Conservation (phyloP, 2,797 vertebrate species). For the Thripadectes ignobilis region DNA sequence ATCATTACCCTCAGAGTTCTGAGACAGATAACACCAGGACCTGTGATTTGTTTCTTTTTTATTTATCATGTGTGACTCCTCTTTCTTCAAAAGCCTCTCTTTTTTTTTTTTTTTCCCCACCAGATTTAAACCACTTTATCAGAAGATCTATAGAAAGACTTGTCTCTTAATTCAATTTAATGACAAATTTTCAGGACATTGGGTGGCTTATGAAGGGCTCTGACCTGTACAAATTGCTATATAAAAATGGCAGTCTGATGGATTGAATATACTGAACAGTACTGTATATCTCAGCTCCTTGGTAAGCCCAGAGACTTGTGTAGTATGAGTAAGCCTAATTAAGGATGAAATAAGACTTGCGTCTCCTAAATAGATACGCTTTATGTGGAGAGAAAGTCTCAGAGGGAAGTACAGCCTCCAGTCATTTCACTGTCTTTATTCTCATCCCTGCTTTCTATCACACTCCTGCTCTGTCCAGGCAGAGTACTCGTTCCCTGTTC, state of each 20-base stretch:
- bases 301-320: not conserved
- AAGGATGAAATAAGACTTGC: not conserved
- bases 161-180: slow-evolving; percentile 25
- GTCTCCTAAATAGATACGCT: not conserved
- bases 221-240: not conserved
- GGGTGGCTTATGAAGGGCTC: not conserved
- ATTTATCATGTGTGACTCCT: not conserved
- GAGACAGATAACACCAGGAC: not conserved
- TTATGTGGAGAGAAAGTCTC: not conserved
- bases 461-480: not conserved
- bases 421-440: not conserved
- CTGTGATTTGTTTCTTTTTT: not conserved
- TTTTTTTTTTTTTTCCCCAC: not conserved
- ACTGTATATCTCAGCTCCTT: not conserved
- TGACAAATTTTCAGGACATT: not conserved
- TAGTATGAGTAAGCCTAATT: not conserved
- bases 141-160: not conserved
- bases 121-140: not conserved
- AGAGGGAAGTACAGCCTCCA: not conserved
- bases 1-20: not conserved
- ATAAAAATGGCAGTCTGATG: not conserved
- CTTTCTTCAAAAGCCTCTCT: not conserved
- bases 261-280: not conserved
- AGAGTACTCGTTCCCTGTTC: not conserved
- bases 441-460: not conserved